phyloP scores from a whole-genome alignment of 92 coral and sea anemone genomes.

The Siderastrea radians region DNA sequence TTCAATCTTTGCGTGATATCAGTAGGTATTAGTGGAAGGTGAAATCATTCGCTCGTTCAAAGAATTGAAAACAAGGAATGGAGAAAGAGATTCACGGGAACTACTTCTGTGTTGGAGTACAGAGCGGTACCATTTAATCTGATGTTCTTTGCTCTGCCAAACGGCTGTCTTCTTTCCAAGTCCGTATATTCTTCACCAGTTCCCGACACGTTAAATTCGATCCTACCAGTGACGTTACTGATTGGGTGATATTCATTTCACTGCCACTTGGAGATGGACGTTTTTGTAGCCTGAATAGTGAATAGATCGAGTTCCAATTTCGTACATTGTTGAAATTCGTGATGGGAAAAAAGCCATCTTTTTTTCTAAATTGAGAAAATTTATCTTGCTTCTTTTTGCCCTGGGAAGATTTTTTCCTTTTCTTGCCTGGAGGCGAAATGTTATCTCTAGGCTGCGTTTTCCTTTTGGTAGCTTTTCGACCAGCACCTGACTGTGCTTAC shows the following conservation, averaged over 20 bases:
- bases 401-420: conserved; percentile 64
- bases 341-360: conserved; percentile 33
- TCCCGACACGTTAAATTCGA: conserved; percentile 58
- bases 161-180: conserved; percentile 43
- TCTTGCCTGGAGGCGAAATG: conserved; percentile 59
- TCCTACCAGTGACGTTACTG: conserved; percentile 27
- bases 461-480: conserved; percentile 48
- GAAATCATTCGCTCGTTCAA: conserved; percentile 45
- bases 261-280: conserved; percentile 21
- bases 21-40: conserved; percentile 40
- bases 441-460: neutral
- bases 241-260: conserved; percentile 52
- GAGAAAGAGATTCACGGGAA: conserved; percentile 50
- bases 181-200: conserved; percentile 60
- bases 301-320: conserved; percentile 64
- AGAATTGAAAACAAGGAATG: conserved; percentile 16
- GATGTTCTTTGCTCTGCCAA: conserved; percentile 32
- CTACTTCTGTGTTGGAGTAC: conserved; percentile 25
- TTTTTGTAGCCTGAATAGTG: conserved; percentile 60
- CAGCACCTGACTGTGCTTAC: too few species aligned
- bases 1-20: conserved; percentile 36
- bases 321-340: conserved; percentile 50
- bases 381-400: conserved; percentile 19
- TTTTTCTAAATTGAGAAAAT: conserved; percentile 7
- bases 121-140: neutral